Evolutionary conservation across 2,797 vertebrate species (phyloP).

Genomic region (Neosilurus mollespiculum): DNA sequence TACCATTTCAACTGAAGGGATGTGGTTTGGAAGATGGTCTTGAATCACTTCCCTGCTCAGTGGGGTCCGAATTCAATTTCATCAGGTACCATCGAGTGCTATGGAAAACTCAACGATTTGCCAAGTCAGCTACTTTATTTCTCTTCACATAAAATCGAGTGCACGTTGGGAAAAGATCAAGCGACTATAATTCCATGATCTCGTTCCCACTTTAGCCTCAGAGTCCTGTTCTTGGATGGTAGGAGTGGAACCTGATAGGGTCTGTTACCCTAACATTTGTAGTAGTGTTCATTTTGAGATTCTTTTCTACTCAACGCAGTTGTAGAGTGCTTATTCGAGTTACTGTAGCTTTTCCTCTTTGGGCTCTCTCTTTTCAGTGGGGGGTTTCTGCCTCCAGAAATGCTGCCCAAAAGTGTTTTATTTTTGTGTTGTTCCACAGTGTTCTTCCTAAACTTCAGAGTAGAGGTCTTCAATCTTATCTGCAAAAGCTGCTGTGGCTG

Average conservation of each 20-base stretch:
- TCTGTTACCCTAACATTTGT: no score
- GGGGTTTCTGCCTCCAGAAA: not conserved
- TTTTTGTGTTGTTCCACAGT: not conserved
- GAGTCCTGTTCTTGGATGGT: not conserved
- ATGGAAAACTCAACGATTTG: not conserved
- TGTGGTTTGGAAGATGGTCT: not conserved
- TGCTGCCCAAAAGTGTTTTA: not conserved
- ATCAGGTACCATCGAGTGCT: not conserved
- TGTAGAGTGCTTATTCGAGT: not conserved
- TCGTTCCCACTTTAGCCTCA: not conserved
- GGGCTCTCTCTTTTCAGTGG: not conserved
- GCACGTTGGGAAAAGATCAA: not conserved
- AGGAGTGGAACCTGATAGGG: not conserved
- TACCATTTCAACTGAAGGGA: not conserved
- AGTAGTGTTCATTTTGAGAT: not conserved
- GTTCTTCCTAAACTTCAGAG: not conserved
- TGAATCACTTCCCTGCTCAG: not conserved
- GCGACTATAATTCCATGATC: not conserved
- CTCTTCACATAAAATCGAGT: not conserved
- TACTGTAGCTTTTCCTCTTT: not conserved
- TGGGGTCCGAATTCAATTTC: not conserved
- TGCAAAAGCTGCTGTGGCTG: not conserved
- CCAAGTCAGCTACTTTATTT: constrained; percentile 5
- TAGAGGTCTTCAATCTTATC: not conserved
- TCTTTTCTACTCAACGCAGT: not conserved